Evolutionary conservation across 1,140 invertebrate genomes (phyloP).

Genomic region (Ooceraea biroi): DNA sequence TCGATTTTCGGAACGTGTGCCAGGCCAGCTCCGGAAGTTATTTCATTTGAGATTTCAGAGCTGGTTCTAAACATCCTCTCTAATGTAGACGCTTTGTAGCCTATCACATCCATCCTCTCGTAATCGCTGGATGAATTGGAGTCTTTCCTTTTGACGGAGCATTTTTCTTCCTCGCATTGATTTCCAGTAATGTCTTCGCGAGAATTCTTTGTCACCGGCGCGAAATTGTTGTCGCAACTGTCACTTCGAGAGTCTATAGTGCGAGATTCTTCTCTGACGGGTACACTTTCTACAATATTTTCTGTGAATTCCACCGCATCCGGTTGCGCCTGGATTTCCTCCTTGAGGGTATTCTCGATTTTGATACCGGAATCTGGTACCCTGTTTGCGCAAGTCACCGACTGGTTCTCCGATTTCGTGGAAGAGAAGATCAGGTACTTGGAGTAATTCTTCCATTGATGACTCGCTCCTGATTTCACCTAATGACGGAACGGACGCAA

Average conservation of each 20-base stretch:
- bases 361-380: slow-evolving; percentile 20
- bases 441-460: slow-evolving; percentile 53
- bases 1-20: not conserved
- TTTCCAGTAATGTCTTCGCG: not conserved
- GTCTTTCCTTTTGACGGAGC: not conserved
- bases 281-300: slow-evolving; percentile 23
- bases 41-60: not conserved
- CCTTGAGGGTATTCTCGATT: slow-evolving; percentile 24
- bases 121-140: slow-evolving; percentile 53
- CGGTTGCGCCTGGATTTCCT: slow-evolving; percentile 17
- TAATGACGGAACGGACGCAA: slow-evolving; percentile 18
- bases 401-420: slow-evolving; percentile 40
- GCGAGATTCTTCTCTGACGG: slow-evolving; percentile 34
- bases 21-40: not conserved
- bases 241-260: not conserved
- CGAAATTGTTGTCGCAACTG: slow-evolving; percentile 3
- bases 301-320: slow-evolving; percentile 14
- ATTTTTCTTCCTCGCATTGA: slow-evolving; percentile 19
- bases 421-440: slow-evolving; percentile 45
- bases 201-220: slow-evolving; percentile 15
- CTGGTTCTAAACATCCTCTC: not conserved
- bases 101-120: slow-evolving; percentile 53
- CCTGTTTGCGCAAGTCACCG: slow-evolving; percentile 2
- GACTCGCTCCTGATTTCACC: slow-evolving; percentile 53
- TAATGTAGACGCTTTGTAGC: not conserved